Percentiles rank a stretch among this genome's conserved stretches.
These are phyloP conservation scores for Crotalus tigris DNA, from an alignment of 2,113 vertebrate genomes.

Conservation along the genomic window DNA sequence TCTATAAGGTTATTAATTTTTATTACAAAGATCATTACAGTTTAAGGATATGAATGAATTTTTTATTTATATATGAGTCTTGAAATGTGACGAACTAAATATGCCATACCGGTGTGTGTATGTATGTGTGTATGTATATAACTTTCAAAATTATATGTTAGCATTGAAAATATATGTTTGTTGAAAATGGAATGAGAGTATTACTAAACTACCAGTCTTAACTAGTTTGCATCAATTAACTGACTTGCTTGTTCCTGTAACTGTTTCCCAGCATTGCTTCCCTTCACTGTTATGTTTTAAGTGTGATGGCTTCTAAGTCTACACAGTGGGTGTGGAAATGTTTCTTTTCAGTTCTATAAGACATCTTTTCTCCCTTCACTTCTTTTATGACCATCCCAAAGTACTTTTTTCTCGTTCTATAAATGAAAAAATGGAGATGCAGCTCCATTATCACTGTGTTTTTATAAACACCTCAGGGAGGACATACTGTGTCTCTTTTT, in stretches of 20 bases:
- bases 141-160: not conserved
- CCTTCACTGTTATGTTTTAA: not conserved
- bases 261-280: not conserved
- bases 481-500: not conserved
- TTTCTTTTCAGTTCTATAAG: not conserved
- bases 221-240: not conserved
- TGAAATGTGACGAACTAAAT: not conserved
- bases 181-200: not conserved
- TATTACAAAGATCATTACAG: not conserved
- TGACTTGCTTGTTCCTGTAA: not conserved
- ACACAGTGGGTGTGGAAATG: rapidly evolving
- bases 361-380: not conserved
- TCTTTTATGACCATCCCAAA: not conserved
- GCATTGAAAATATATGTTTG: not conserved
- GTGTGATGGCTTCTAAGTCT: not conserved
- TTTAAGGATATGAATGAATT: not conserved
- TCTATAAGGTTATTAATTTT: not conserved
- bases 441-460: not conserved
- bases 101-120: too few species aligned
- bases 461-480: slow-evolving; percentile 8
- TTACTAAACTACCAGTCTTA: not conserved
- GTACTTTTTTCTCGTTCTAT: not conserved
- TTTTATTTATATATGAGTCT: not conserved
- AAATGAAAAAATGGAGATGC: not conserved
- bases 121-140: too few species aligned